A percentile compares a stretch with the other conserved stretches of the same genome.
Evolutionary conservation across 2,888 invertebrate genomes (phyloP).

Genomic region (Thymelicus lineola): DNA sequence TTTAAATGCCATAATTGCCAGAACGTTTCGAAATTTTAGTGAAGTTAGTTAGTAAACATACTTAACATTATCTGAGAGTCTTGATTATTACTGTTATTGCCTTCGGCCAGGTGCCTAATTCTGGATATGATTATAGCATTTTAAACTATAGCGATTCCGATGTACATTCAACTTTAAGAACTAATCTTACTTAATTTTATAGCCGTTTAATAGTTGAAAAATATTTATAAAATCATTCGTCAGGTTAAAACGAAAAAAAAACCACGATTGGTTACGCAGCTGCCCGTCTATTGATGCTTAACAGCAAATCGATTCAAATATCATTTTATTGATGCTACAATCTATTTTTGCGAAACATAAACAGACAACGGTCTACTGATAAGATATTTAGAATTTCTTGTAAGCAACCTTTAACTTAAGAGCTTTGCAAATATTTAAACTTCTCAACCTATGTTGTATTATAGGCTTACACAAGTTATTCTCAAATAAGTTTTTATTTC

Average conservation of each 20-base stretch:
- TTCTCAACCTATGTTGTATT: not conserved
- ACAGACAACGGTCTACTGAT: no score
- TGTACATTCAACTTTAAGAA: not conserved
- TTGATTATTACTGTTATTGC: not conserved
- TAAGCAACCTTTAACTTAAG: not conserved
- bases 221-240: no score
- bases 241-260: no score
- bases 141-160: not conserved
- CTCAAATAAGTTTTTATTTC: not conserved
- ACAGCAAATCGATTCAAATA: no score
- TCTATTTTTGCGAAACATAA: no score
- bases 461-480: not conserved
- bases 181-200: no score
- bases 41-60: not conserved
- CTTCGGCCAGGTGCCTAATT: not conserved
- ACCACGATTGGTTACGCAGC: no score
- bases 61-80: conserved; percentile 12
- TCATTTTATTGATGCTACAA: no score
- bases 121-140: not conserved
- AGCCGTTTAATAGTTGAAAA: no score
- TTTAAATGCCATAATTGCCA: conserved; percentile 9
- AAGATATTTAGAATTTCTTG: no score
- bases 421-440: not conserved
- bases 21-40: not conserved
- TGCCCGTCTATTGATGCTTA: no score